A percentile compares a stretch with the other conserved stretches of the same genome.
Evolutionary conservation across 2,113 vertebrate genomes (phyloP).

Genomic region (Corythornis madagascariensis): DNA sequence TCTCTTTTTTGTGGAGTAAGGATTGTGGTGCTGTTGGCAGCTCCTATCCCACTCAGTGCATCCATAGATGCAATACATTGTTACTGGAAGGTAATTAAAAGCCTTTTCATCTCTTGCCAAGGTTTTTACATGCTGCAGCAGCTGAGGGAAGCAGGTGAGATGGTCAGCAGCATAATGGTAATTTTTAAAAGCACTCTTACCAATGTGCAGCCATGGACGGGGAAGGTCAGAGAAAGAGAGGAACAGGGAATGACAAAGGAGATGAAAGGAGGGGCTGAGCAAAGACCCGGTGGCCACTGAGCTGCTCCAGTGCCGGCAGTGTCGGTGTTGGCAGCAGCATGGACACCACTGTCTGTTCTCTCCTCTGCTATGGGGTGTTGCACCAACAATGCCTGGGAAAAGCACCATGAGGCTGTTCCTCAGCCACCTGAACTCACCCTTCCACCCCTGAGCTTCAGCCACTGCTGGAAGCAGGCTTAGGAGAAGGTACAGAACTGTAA

Average conservation of each 20-base stretch:
- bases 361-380: not conserved
- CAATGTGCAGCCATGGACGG: not conserved
- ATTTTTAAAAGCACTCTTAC: not conserved
- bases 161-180: not conserved
- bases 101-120: not conserved
- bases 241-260: not conserved
- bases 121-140: not conserved
- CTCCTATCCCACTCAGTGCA: slow-evolving; percentile 65
- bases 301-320: not conserved
- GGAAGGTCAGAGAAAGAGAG: not conserved
- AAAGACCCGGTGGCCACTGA: not conserved
- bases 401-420: not conserved
- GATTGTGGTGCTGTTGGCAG: slow-evolving; percentile 70
- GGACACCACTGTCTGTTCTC: not conserved
- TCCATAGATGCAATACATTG: not conserved
- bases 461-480: not conserved
- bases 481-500: not conserved
- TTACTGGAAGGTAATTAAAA: not conserved
- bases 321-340: not conserved
- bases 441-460: not conserved
- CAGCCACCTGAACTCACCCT: not conserved
- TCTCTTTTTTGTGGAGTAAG: slow-evolving; percentile 61
- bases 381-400: not conserved
- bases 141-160: not conserved
- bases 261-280: not conserved